Percentiles rank a stretch among this genome's conserved stretches.
Conservation (phyloP, 2,888 invertebrate genomes). For the Metalampra italica region DNA sequence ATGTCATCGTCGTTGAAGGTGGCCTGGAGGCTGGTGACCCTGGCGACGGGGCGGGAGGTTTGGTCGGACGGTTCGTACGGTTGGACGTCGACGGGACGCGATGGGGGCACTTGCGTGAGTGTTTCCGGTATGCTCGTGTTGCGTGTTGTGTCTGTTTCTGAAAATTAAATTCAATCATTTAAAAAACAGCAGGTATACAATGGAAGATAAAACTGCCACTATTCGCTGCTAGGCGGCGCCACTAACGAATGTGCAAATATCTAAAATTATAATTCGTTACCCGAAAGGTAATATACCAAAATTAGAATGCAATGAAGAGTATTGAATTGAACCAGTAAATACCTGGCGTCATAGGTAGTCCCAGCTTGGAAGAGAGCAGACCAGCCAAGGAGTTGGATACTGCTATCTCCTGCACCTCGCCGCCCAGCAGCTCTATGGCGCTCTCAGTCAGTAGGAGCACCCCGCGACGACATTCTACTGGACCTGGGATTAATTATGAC, state of each 20-base stretch:
- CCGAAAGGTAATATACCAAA: no score
- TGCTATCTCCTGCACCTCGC: slow-evolving; percentile 83
- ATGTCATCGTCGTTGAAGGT: slow-evolving; percentile 54
- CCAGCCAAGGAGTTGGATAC: slow-evolving; percentile 79
- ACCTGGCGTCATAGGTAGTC: slow-evolving; percentile 60
- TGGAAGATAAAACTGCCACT: no score
- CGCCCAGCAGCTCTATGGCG: slow-evolving; percentile 82
- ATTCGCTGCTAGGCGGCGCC: no score
- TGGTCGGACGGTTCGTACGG: slow-evolving; percentile 14
- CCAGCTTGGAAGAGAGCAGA: slow-evolving; percentile 77
- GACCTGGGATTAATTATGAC: slow-evolving; percentile 60
- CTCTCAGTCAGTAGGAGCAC: slow-evolving; percentile 81
- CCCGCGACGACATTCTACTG: slow-evolving; percentile 84
- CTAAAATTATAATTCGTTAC: no score
- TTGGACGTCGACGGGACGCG: not conserved
- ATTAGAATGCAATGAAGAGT: no score
- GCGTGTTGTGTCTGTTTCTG: slow-evolving; percentile 37
- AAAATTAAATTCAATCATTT: slow-evolving; percentile 13
- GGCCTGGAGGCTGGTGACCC: slow-evolving; percentile 38
- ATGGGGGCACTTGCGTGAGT: slow-evolving; percentile 36
- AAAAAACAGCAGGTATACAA: no score
- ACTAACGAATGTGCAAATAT: no score
- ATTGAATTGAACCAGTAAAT: no score
- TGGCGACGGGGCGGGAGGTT: slow-evolving; percentile 29
- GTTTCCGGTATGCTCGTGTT: slow-evolving; percentile 40